phyloP scores from a whole-genome alignment of 2,888 invertebrate genomes.

The Busseola fusca region DNA sequence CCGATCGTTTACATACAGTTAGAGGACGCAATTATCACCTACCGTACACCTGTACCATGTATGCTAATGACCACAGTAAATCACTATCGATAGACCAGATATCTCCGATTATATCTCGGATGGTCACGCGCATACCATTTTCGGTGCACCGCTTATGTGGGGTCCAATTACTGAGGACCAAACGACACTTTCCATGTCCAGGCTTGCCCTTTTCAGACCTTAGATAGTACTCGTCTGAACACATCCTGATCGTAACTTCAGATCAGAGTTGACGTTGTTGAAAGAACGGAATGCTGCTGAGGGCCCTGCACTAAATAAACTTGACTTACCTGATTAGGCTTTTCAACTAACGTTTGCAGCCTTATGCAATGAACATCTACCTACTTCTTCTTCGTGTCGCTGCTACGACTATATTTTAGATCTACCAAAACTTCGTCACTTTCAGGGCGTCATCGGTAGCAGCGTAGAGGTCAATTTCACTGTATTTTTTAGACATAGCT shows the following conservation, averaged over 20 bases:
- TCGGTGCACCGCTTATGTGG: slow-evolving; percentile 54
- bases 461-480: neutral
- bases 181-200: slow-evolving; percentile 59
- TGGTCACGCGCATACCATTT: slow-evolving; percentile 67
- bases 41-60: slow-evolving; percentile 73
- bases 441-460: neutral
- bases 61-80: slow-evolving; percentile 69
- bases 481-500: neutral
- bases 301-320: slow-evolving; percentile 42
- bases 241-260: slow-evolving; percentile 41
- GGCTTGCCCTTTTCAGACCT: slow-evolving; percentile 52
- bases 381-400: neutral
- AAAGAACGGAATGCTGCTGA: slow-evolving; percentile 35
- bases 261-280: slow-evolving; percentile 40
- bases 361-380: slow-evolving; percentile 8
- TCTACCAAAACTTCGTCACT: neutral
- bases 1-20: slow-evolving; percentile 73
- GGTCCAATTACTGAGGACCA: slow-evolving; percentile 65
- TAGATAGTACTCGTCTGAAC: slow-evolving; percentile 33
- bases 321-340: slow-evolving; percentile 34
- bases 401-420: neutral
- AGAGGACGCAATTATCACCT: slow-evolving; percentile 78
- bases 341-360: slow-evolving; percentile 22
- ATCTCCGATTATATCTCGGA: slow-evolving; percentile 55
- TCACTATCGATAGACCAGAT: slow-evolving; percentile 62